Conservation (phyloP, 2,888 invertebrate genomes). For the Caenorhabditis sp. region DNA sequence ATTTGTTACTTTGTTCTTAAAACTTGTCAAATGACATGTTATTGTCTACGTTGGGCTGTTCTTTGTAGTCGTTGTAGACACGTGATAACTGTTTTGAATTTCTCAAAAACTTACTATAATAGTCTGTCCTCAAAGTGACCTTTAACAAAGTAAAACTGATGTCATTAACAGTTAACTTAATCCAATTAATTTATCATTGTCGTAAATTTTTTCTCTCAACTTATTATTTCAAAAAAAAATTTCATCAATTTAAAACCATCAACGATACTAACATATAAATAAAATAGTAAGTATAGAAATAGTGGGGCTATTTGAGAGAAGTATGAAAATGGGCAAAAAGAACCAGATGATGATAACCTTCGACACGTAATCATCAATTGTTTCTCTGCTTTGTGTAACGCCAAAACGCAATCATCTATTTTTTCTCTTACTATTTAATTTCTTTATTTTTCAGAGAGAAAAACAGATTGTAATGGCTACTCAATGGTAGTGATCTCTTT, state of each 20-base stretch:
- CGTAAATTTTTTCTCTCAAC: not conserved
- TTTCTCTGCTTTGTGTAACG: constrained; percentile 34
- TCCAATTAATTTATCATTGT: not conserved
- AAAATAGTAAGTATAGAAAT: not conserved
- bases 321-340: constrained; percentile 8
- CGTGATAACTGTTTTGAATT: too few relatives aligned
- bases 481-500: not conserved
- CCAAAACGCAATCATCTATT: constrained; percentile 6
- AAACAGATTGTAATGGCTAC: too few relatives aligned
- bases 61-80: too few relatives aligned
- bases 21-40: too few relatives aligned
- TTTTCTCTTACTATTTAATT: not conserved
- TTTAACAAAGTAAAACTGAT: too few relatives aligned
- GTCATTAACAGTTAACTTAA: not conserved
- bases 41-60: too few relatives aligned
- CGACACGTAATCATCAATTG: constrained; percentile 37
- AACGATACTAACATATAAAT: not conserved
- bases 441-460: not conserved
- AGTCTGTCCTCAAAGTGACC: too few relatives aligned
- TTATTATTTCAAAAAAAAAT: not conserved
- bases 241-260: not conserved
- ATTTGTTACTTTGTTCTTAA: too few relatives aligned
- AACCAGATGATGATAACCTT: constrained; percentile 48
- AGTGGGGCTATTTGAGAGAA: not conserved
- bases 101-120: too few relatives aligned